Conservation (phyloP, 2,888 invertebrate genomes). For the Athalia circularis region DNA sequence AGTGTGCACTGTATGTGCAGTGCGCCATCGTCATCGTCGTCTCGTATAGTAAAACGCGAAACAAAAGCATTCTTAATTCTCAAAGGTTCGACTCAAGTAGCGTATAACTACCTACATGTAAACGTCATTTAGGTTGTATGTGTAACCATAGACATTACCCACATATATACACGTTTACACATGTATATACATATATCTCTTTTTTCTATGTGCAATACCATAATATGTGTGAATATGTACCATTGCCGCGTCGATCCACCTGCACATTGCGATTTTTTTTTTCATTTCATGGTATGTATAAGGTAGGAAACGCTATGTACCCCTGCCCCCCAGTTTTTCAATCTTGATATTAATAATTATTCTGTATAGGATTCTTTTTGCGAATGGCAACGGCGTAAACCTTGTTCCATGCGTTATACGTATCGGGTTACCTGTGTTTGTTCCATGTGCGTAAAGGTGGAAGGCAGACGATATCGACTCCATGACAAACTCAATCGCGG, state of each 20-base stretch:
- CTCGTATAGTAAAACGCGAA: slow-evolving; percentile 12
- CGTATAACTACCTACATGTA: slow-evolving; percentile 39
- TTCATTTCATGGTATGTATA: no score
- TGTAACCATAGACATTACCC: not conserved
- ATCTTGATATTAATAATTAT: not conserved
- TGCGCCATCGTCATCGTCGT: not conserved
- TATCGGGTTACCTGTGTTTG: no score
- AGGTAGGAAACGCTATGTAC: no score
- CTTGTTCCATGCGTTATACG: no score
- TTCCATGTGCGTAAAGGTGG: not conserved
- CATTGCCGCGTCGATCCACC: not conserved
- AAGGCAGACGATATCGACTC: not conserved
- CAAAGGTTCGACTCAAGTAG: slow-evolving; percentile 40
- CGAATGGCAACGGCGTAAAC: not conserved
- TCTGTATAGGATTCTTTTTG: not conserved
- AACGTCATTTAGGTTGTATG: not conserved
- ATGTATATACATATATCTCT: not conserved
- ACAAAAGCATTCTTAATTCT: slow-evolving; percentile 44
- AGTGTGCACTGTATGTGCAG: no score
- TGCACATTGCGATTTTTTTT: no score
- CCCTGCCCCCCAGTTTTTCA: not conserved
- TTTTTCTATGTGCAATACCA: not conserved
- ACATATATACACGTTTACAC: not conserved
- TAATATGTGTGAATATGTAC: not conserved
- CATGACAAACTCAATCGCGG: slow-evolving; percentile 29